Evolutionary conservation across 1,140 invertebrate species (phyloP), one percentile per base, ranked within the genome.

Genomic region (Drosophila obscura): DNA sequence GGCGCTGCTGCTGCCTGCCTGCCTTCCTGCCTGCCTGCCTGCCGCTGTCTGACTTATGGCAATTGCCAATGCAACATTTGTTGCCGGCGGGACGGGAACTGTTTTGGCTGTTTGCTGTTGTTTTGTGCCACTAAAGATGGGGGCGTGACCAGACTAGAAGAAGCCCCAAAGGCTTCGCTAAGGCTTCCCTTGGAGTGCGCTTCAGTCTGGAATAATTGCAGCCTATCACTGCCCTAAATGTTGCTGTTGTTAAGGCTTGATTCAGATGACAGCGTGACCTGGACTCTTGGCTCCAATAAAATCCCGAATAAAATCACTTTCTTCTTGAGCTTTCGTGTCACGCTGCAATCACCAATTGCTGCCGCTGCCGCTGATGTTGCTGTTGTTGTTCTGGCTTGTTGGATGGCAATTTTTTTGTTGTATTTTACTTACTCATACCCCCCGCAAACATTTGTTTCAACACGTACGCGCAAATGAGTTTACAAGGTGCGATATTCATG

Each of bases 401-500:
- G 53, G 51, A 69, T n/a, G 67, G 52, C 64, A 50, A 50, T 74
- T 67, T 67, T 46, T 74, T 49, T 64, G n/a, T n/a, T n/a, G n/a
- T 55, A 49, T 75, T 65, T 75, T 45, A 41, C 13, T 77, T 73
- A 75, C 44, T 44, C 28, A 44, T 80, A 77, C 89, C 76, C 84
- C 89, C 89, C 89, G 89, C 89, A 87, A 91, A 91, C 89, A 91
- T 91, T 91, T 91, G 89, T 91, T 91, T 91, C 89, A 91, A 91
- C 89, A 91, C 89, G 89, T 87, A 89, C 73, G 89, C 89, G 89
- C 89, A 91, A 91, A 91, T 91, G 89, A 91, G 89, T 91, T 91
- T 84, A 91, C 89, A 91, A 90, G 88, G 77, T 84, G 88, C 88
- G 88, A 90, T 89, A 90, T 84, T 84, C 89, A 88, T 88, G 83